Base-by-base conservation (phyloP, 2,797 vertebrate species). In the Echeneis naucrates region DNA sequence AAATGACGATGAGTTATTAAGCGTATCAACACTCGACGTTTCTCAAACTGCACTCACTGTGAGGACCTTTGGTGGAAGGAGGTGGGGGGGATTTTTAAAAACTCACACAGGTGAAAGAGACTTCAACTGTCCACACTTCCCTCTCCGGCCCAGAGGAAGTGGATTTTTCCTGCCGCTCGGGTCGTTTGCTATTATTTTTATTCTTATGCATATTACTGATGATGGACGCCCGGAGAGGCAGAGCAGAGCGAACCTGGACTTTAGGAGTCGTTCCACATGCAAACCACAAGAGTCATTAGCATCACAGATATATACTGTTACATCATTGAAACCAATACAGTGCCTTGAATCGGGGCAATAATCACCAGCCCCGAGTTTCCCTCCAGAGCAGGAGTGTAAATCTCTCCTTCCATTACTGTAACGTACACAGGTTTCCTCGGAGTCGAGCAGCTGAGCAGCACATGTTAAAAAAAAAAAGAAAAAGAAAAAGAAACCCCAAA, bases 361-460 rank as follows among this genome's bases (percentile, higher is more conserved):
- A 96, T 94, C 93, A 92, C 90, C 90, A 42, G 84, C 87, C 89
- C 89, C 5, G 80, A 13, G 48, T 44, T 32, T 32, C 54, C 89
- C 76, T 85, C 89, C 56, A n/a, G 78, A 80, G 83, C 86, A 59
- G 72, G 77, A 84, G 80, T 84, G 94, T 96, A 97, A 98, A 97
- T 97, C 96, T 95, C 93, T 85, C 87, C 54, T 71, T 91, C 92
- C 89, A 63, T 84, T 88, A 73, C 88, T 92, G 92, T 93, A 93
- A 87, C 84, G 83, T 91, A 89, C 87, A 89, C 92, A 93, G 87
- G 87, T 87, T 30, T 0, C 82, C 76, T 74, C 55, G 40, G 59
- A 77, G 75, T 75, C 68, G 72, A 88, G 89, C 95, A 96, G 95
- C 96, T 96, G 95, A 96, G 92, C 85, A 90, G 89, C 95, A 97